phyloP scores from a whole-genome alignment of 1,140 invertebrate species.

The Pseudomyrmex sp. region DNA sequence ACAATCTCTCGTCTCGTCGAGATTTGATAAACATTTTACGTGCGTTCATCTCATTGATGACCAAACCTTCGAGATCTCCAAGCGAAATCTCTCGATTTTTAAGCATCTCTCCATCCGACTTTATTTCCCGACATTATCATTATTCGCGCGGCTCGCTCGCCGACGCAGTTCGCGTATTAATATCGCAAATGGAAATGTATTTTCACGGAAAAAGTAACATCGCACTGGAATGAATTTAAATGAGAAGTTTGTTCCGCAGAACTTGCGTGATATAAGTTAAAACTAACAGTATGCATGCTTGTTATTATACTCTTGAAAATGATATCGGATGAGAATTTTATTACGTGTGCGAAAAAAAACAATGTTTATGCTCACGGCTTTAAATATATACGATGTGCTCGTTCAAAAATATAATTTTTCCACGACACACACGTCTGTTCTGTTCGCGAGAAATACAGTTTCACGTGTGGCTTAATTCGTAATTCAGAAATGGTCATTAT shows the following conservation, averaged over 20 bases:
- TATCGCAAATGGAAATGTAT: conserved; percentile 57
- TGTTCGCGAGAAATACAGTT: background rate
- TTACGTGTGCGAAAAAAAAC: background rate
- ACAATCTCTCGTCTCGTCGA: background rate
- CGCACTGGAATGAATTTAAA: conserved; percentile 50
- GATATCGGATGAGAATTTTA: conserved; percentile 20
- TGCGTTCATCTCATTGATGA: background rate
- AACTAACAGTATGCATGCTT: conserved; percentile 28
- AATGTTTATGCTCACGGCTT: background rate
- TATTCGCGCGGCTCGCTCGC: conserved; percentile 26
- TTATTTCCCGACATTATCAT: conserved; percentile 44
- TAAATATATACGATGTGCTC: background rate
- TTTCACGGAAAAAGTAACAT: conserved; percentile 51
- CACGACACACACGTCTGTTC: background rate
- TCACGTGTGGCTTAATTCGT: conserved; percentile 2
- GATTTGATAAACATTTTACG: background rate
- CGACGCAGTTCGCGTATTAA: conserved; percentile 47
- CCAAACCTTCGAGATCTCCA: conserved; percentile 13
- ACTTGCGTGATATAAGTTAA: conserved; percentile 27
- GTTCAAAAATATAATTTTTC: background rate
- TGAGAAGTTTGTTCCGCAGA: conserved; percentile 41
- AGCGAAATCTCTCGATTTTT: conserved; percentile 44
- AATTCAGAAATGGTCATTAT: background rate
- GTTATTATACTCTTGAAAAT: conserved; percentile 34
- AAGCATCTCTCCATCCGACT: conserved; percentile 36